Evolutionary conservation across 37 sponge, comb jelly and placozoan genomes (phyloP).

Genomic region (Agelas oroides): DNA sequence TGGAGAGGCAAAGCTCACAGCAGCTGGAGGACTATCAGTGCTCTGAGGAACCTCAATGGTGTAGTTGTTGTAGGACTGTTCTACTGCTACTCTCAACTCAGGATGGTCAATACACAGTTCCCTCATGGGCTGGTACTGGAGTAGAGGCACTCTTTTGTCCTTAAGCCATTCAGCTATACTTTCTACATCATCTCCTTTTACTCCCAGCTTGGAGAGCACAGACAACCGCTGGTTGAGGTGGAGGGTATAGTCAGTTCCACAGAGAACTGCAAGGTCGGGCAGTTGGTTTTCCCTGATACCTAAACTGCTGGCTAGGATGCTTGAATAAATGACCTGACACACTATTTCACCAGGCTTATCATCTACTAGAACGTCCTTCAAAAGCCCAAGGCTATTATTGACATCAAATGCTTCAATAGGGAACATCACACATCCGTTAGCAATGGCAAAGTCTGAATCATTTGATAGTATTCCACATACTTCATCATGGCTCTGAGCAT

Average conservation of each 20-base stretch:
- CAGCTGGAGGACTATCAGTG: too few relatives aligned
- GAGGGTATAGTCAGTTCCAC: too few relatives aligned
- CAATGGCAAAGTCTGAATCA: conserved; percentile 45
- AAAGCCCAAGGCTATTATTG: too few relatives aligned
- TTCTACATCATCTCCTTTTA: not conserved
- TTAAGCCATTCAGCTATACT: conserved; percentile 11
- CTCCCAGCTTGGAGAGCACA: conserved; percentile 2
- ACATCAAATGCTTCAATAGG: too few relatives aligned
- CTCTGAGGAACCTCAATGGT: too few relatives aligned
- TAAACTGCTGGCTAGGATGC: conserved; percentile 8
- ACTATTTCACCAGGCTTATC: too few relatives aligned
- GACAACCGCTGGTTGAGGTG: not conserved
- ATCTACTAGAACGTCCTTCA: not conserved
- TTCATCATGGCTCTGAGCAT: too few relatives aligned
- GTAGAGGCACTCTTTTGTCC: not conserved
- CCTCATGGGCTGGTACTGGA: too few relatives aligned
- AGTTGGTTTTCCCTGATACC: conserved; percentile 20
- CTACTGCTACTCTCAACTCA: not conserved
- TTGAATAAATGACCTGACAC: not conserved
- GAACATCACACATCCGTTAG: conserved; percentile 15
- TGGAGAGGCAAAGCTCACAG: too few relatives aligned
- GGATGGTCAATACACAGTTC: not conserved
- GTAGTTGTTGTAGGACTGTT: not conserved
- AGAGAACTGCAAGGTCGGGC: too few relatives aligned
- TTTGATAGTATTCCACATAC: too few relatives aligned